Conservation (phyloP, 2,113 vertebrate genomes). For the Trachemys scripta region DNA sequence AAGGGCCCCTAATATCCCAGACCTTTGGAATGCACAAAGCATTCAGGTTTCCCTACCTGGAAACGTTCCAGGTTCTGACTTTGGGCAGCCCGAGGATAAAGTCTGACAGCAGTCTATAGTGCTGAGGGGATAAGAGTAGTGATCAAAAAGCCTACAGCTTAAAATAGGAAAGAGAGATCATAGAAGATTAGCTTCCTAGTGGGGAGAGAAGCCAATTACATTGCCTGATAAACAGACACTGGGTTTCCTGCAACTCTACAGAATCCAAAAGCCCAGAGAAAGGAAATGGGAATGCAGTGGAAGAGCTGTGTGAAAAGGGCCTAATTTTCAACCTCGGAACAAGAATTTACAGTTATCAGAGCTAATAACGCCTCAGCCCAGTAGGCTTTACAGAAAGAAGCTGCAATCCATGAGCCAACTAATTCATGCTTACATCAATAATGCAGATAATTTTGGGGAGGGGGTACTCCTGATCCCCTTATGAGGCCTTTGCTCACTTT, state of each 20-base stretch:
- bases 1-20: background rate
- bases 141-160: background rate
- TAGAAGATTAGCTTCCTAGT: background rate
- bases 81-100: constrained; percentile 58
- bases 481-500: constrained; percentile 30
- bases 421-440: background rate
- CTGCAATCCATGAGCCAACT: constrained; percentile 9
- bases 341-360: background rate
- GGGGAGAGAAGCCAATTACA: background rate
- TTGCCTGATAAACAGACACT: background rate
- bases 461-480: background rate
- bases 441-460: background rate
- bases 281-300: background rate
- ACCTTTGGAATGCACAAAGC: background rate
- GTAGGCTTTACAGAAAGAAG: background rate
- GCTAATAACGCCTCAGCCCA: background rate
- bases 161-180: background rate
- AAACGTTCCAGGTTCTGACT: constrained; percentile 60
- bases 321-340: background rate
- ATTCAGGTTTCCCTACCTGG: constrained; percentile 43
- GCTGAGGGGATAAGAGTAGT: constrained; percentile 35
- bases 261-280: background rate
- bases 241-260: constrained; percentile 4
- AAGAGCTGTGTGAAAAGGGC: background rate
- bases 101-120: constrained; percentile 43